Percentiles rank a stretch among this genome's conserved stretches.
phyloP scores from a whole-genome alignment of 2,888 invertebrate species.

The Pachydiplax longipennis region DNA sequence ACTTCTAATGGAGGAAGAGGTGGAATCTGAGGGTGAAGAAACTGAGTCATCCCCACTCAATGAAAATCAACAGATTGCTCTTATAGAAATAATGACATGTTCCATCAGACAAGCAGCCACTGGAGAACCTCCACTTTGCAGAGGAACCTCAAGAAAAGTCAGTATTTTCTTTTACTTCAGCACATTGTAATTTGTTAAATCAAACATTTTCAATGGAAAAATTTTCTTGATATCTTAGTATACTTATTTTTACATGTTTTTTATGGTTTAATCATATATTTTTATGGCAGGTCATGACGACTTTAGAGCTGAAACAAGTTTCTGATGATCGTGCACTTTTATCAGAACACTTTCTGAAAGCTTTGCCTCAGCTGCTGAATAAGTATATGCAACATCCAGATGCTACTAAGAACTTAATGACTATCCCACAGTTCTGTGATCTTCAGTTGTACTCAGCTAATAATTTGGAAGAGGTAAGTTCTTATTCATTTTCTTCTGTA shows the following conservation, averaged over 20 bases:
- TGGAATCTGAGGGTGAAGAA: slow-evolving; percentile 59
- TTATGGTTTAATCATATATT: not conserved
- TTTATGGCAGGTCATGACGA: slow-evolving; percentile 57
- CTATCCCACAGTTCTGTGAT: slow-evolving; percentile 67
- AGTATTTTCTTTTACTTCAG: not conserved
- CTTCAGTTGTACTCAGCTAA: slow-evolving; percentile 67
- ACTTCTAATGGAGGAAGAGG: slow-evolving; percentile 65
- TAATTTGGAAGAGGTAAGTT: slow-evolving; percentile 63
- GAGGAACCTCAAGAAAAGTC: slow-evolving; percentile 62
- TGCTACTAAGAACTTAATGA: slow-evolving; percentile 65
- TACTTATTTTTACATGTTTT: no score
- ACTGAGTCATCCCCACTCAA: slow-evolving; percentile 57
- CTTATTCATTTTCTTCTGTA: not conserved
- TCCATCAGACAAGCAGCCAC: slow-evolving; percentile 68
- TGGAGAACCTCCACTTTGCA: slow-evolving; percentile 67
- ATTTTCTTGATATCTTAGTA: no score
- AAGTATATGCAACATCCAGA: slow-evolving; percentile 68
- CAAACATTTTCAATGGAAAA: no score
- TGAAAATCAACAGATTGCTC: slow-evolving; percentile 64
- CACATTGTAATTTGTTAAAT: no score
- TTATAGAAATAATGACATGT: slow-evolving; percentile 68
- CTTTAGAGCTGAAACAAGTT: slow-evolving; percentile 62
- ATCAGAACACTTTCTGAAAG: slow-evolving; percentile 67
- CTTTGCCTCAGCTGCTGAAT: slow-evolving; percentile 63
- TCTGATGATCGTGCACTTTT: slow-evolving; percentile 65